Percentiles rank a stretch among this genome's conserved stretches.
These are phyloP conservation scores for Haemorhous mexicanus DNA, from an alignment of 2,113 vertebrate genomes.

Conservation along the genomic window DNA sequence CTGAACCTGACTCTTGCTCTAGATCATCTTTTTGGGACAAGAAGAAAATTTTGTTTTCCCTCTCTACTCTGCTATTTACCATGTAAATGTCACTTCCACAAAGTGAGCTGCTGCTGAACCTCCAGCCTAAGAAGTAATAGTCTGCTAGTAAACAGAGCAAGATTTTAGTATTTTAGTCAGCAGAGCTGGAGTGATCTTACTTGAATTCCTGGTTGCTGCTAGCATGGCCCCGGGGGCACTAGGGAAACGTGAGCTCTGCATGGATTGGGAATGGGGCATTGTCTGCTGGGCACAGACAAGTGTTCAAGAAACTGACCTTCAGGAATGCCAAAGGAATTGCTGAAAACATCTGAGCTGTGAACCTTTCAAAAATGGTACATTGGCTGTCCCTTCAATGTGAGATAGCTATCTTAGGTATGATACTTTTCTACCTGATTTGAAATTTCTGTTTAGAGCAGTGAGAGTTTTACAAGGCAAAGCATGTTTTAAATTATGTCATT, in stretches of 20 bases:
- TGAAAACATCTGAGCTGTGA: not conserved
- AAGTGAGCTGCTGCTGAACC: not conserved
- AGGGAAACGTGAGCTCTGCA: accelerated
- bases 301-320: not conserved
- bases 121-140: not conserved
- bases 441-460: not conserved
- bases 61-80: not conserved
- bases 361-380: not conserved
- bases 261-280: not conserved
- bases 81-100: not conserved
- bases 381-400: not conserved
- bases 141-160: not conserved
- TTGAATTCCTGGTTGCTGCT: accelerated
- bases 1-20: not conserved
- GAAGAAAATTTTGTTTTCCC: not conserved
- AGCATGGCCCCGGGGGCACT: accelerated
- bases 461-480: not conserved
- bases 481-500: not conserved
- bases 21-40: not conserved
- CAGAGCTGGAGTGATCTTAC: not conserved
- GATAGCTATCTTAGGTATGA: not conserved
- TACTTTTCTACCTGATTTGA: not conserved
- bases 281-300: not conserved
- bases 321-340: not conserved
- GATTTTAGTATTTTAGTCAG: not conserved